Conservation (phyloP, 2,888 invertebrate species). For the Thereva nobilitata region DNA sequence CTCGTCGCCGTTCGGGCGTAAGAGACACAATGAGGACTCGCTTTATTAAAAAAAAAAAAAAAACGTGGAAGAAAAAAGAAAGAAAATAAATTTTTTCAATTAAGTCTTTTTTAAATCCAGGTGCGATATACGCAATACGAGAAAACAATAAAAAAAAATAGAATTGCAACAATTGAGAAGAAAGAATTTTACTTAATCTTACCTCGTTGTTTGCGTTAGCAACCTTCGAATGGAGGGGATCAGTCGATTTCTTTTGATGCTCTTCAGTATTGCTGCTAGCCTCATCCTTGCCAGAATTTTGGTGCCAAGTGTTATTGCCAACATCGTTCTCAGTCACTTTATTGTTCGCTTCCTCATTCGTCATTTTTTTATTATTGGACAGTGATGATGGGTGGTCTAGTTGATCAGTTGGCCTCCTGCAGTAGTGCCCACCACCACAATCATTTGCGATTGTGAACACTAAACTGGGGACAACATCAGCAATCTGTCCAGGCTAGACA, state of each 20-base stretch:
- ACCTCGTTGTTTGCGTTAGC: slow-evolving; percentile 21
- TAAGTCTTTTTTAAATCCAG: neutral
- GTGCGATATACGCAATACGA: neutral
- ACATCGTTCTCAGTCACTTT: slow-evolving; percentile 18
- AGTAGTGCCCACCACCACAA: slow-evolving; percentile 25
- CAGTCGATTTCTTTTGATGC: neutral
- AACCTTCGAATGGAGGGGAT: slow-evolving; percentile 8
- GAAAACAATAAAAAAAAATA: slow-evolving; percentile 18
- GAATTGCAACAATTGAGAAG: slow-evolving; percentile 2
- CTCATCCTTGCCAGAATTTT: slow-evolving; percentile 12
- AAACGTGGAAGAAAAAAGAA: neutral
- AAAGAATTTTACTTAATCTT: neutral
- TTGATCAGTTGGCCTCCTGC: slow-evolving; percentile 3
- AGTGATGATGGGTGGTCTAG: neutral
- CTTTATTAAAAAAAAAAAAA: slow-evolving; percentile 43
- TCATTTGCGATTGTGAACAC: slow-evolving; percentile 27
- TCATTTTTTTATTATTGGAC: slow-evolving; percentile 21
- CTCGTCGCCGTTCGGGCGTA: slow-evolving; percentile 67
- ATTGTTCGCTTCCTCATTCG: slow-evolving; percentile 30
- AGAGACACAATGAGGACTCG: slow-evolving; percentile 70
- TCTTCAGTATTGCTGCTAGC: neutral
- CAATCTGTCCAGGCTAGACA: slow-evolving; percentile 15
- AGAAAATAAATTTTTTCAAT: neutral
- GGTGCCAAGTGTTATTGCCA: slow-evolving; percentile 22
- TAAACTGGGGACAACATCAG: slow-evolving; percentile 29